phyloP scores from a whole-genome alignment of 1,140 invertebrate species.

The Epicauta chinensis region DNA sequence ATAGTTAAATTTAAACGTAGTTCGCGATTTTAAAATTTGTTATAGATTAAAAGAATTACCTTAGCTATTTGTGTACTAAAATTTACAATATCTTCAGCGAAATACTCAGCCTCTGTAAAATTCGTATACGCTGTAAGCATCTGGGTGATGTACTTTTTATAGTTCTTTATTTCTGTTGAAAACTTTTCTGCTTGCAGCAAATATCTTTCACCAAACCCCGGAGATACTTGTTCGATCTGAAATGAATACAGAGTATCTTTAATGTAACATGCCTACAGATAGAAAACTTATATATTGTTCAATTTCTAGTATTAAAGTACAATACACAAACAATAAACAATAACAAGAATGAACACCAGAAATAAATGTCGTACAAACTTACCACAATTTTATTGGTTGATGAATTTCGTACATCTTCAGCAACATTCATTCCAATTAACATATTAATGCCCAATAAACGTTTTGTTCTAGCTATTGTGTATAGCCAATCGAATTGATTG shows the following conservation, averaged over 20 bases:
- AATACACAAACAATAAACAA: not conserved
- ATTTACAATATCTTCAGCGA: slow-evolving; percentile 61
- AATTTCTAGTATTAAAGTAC: not conserved
- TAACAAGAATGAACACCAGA: too few species aligned
- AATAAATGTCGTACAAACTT: slow-evolving; percentile 23
- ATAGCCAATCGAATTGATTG: slow-evolving; percentile 45
- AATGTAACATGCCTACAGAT: not conserved
- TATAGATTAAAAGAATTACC: slow-evolving; percentile 37
- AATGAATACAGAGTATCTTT: slow-evolving; percentile 18
- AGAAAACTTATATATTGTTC: not conserved
- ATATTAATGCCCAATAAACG: slow-evolving; percentile 52
- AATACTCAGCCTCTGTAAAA: slow-evolving; percentile 42
- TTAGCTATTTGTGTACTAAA: slow-evolving; percentile 65
- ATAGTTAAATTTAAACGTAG: too few species aligned
- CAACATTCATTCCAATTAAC: slow-evolving; percentile 57
- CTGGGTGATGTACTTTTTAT: slow-evolving; percentile 52
- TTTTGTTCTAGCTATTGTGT: slow-evolving; percentile 46
- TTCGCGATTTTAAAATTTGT: too few species aligned
- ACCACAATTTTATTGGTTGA: slow-evolving; percentile 58
- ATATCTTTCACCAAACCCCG: slow-evolving; percentile 59
- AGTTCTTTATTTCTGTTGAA: slow-evolving; percentile 52
- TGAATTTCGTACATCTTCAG: slow-evolving; percentile 58
- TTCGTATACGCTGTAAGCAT: slow-evolving; percentile 52
- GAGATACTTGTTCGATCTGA: slow-evolving; percentile 60
- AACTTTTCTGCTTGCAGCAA: slow-evolving; percentile 55